Conservation (phyloP, 2,888 invertebrate species). For the Eutolmus rufibarbis region DNA sequence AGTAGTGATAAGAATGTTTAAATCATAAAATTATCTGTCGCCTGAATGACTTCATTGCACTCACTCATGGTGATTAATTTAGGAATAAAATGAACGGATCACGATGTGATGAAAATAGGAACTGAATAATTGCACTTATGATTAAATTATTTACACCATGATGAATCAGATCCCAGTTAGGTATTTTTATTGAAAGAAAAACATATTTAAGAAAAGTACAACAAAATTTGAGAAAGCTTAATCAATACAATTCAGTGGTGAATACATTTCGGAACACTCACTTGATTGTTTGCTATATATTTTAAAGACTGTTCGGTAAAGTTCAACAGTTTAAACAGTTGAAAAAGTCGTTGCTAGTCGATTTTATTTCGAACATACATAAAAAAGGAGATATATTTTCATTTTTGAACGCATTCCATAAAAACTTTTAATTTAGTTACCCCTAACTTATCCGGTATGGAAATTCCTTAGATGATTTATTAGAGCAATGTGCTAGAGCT, state of each 20-base stretch:
- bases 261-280: not conserved
- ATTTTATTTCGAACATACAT: not conserved
- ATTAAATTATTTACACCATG: not conserved
- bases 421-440: not conserved
- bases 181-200: not conserved
- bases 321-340: too few species aligned
- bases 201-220: not conserved
- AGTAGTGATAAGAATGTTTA: not conserved
- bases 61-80: not conserved
- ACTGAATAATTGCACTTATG: not conserved
- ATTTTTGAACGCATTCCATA: not conserved
- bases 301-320: too few species aligned
- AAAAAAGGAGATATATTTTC: not conserved
- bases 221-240: not conserved
- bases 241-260: not conserved
- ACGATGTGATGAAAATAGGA: not conserved
- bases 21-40: not conserved
- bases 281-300: too few species aligned
- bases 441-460: not conserved
- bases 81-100: not conserved
- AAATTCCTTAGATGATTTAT: not conserved
- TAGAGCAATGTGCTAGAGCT: not conserved
- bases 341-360: too few species aligned
- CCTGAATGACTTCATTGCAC: not conserved
- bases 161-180: not conserved